These are phyloP conservation scores for Hydrotaea cyrtoneurina DNA, from an alignment of 2,888 invertebrate species.

Conservation along the genomic window DNA sequence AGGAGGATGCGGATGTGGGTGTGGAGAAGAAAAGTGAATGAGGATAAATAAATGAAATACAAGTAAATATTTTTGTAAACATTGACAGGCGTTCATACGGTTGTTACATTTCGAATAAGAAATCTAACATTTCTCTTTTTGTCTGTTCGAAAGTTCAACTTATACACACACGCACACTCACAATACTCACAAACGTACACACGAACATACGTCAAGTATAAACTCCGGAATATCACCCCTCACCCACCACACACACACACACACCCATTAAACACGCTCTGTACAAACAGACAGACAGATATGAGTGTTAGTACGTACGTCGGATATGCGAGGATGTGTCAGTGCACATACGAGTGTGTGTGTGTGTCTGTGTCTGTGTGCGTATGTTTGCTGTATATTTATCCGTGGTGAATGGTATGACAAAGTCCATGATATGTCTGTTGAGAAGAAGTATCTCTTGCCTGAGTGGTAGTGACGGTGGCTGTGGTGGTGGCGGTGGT, in stretches of 20 bases:
- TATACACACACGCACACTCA: constrained; percentile 22
- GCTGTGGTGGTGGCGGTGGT: background rate
- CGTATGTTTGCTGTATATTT: background rate
- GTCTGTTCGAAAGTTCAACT: constrained; percentile 42
- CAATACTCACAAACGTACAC: background rate
- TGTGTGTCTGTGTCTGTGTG: background rate
- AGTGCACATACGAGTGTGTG: no score
- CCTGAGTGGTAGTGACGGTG: background rate
- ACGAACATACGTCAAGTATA: background rate
- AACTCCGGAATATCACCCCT: constrained; percentile 37
- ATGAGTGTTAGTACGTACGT: background rate
- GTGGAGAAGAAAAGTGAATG: background rate
- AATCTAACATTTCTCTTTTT: constrained; percentile 34
- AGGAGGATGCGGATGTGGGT: background rate
- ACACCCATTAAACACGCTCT: background rate
- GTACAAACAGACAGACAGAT: constrained; percentile 2
- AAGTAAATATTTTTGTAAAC: constrained; percentile 72
- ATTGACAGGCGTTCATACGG: constrained; percentile 72
- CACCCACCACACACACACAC: constrained; percentile 17
- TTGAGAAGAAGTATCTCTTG: constrained; percentile 39
- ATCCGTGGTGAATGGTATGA: constrained; percentile 51
- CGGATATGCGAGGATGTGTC: background rate
- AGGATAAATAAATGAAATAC: constrained; percentile 38
- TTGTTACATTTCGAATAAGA: constrained; percentile 60
- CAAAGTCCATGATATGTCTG: constrained; percentile 50